phyloP scores from a whole-genome alignment of 53 echinoderm and acorn worm species.

The Echinometra lucunter region DNA sequence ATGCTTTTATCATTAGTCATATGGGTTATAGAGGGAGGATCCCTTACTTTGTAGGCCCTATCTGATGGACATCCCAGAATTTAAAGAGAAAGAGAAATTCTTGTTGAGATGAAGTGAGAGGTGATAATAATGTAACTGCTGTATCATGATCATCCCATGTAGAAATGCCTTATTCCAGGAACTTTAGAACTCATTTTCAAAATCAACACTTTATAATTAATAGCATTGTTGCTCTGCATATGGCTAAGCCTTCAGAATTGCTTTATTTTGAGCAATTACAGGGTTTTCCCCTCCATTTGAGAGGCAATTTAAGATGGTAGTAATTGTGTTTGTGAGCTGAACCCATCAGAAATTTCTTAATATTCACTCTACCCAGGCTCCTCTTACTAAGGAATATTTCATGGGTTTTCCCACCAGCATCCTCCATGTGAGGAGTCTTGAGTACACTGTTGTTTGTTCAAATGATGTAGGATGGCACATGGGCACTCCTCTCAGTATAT shows the following conservation, averaged over 20 bases:
- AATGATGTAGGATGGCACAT: background rate
- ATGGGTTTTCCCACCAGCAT: background rate
- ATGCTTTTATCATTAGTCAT: conserved; percentile 18
- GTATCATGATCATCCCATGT: background rate
- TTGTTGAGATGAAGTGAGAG: background rate
- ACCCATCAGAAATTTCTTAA: background rate
- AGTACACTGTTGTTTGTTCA: background rate
- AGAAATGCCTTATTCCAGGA: background rate
- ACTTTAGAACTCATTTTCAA: background rate
- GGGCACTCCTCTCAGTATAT: too few species aligned
- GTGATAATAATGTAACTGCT: background rate
- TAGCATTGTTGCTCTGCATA: background rate
- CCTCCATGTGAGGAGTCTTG: background rate
- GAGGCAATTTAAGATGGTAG: too few species aligned
- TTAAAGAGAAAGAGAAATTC: background rate
- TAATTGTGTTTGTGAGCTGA: too few species aligned
- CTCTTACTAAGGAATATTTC: background rate
- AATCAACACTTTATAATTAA: background rate
- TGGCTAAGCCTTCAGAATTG: background rate
- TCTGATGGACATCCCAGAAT: background rate
- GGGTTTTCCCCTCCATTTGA: too few species aligned
- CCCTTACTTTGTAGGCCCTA: background rate
- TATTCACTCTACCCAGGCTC: background rate
- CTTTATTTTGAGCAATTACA: too few species aligned
- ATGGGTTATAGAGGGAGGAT: conserved; percentile 15